Evolutionary conservation across 2,888 invertebrate genomes (phyloP), one percentile per base, ranked within the genome.

Genomic region (Serrognathus titanus): DNA sequence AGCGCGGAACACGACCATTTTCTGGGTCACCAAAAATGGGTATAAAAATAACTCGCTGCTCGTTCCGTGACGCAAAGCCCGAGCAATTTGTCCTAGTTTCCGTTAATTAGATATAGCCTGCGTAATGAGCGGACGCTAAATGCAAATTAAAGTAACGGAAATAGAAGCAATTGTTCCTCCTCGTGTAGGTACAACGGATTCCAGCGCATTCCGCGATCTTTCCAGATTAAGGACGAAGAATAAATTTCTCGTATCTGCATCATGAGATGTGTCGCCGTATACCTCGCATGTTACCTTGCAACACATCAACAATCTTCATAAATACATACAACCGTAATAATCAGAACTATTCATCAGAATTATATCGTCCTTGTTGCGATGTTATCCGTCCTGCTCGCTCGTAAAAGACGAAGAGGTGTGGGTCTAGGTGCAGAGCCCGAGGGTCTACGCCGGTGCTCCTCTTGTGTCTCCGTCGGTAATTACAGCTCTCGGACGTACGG

Each of bases 381-480:
- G 24, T 31, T 31, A 31, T 31, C 24, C 24, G 24, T 31, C 24
- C 7, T 31, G 24, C 24, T 31, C 24, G 24, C 24, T 31, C 24
- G 11, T 43, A 43, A 16, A 11, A 43, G 45, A 40, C 56, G 20
- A 53, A 56, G 39, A 31, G 53, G 36, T 35, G 24, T 38, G 40
- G 48, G 12, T 43, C n/a, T 43, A 13, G 59, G 53, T 58, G 53
- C 50, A 51, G 12, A 9, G 49, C 61, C 48, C 40, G 53, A n/a
- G 55, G 63, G 24, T 31, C 57, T 41, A 55, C 53, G 47, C 48
- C 54, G 59, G 61, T 62, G 62, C 62, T 62, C 65, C 60, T 61
- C 56, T 66, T 66, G 65, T 66, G 66, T 66, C 66, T 65, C 63
- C 63, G 51, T 51, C 48, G 48, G 65, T 66, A 66, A 66, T 66